These are phyloP conservation scores for Penaeus vannamei DNA, from an alignment of 1,140 invertebrate species.

Conservation along the genomic window DNA sequence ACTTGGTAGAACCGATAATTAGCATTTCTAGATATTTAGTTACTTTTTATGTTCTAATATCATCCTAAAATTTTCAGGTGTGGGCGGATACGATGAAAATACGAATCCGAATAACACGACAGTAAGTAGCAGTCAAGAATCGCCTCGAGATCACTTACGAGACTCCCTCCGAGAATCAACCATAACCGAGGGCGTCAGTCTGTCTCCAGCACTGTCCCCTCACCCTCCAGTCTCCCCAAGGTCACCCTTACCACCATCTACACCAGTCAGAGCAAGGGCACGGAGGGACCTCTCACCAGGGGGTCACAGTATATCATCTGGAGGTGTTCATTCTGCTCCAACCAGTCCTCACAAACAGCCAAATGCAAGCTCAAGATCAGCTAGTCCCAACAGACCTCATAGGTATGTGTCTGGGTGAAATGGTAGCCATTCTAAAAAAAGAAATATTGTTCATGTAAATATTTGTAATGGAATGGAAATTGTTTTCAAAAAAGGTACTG, in stretches of 20 bases:
- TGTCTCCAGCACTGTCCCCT: slow-evolving; percentile 47
- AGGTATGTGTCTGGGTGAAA: slow-evolving; percentile 38
- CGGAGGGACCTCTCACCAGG: slow-evolving; percentile 55
- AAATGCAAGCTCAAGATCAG: slow-evolving; percentile 65
- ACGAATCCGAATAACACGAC: slow-evolving; percentile 39
- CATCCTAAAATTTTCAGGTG: slow-evolving; percentile 23
- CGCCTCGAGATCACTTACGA: slow-evolving; percentile 31
- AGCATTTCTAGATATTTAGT: too few relatives aligned
- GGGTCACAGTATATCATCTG: slow-evolving; percentile 30
- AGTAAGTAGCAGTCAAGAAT: slow-evolving; percentile 27
- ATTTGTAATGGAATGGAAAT: too few relatives aligned
- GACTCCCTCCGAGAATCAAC: slow-evolving; percentile 34
- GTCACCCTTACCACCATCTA: slow-evolving; percentile 52
- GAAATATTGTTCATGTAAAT: too few relatives aligned
- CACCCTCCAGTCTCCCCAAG: slow-evolving; percentile 57
- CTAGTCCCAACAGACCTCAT: slow-evolving; percentile 62
- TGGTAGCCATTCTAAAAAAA: neutral
- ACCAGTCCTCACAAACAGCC: slow-evolving; percentile 63
- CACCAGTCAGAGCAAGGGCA: slow-evolving; percentile 54
- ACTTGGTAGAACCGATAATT: too few relatives aligned
- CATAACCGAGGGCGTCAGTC: slow-evolving; percentile 50
- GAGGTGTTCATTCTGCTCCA: slow-evolving; percentile 53
- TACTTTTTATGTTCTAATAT: neutral
- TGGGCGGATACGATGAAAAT: slow-evolving; percentile 53
- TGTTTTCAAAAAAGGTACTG: too few relatives aligned